These are phyloP conservation scores for Mamestra configurata DNA, from an alignment of 1,140 invertebrate species.

Conservation along the genomic window DNA sequence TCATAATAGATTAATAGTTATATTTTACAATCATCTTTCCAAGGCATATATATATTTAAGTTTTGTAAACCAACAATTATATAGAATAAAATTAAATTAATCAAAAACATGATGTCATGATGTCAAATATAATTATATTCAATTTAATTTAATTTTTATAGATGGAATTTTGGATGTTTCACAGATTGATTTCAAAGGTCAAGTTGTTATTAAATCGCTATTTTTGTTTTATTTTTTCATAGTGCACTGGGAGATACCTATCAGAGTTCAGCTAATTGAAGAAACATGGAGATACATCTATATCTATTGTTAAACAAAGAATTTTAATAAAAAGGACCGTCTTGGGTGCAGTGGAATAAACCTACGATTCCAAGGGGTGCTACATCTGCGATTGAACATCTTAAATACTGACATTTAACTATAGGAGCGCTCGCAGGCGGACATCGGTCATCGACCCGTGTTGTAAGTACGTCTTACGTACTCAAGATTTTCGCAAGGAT, in stretches of 20 bases:
- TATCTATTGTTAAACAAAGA: background rate
- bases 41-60: no score
- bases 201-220: background rate
- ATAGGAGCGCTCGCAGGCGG: background rate
- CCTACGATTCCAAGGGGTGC: background rate
- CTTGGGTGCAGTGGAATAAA: slow-evolving; percentile 3
- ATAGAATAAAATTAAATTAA: no score
- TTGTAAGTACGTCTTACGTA: background rate
- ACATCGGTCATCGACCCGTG: background rate
- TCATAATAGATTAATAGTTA: no score
- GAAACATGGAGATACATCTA: background rate
- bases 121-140: no score
- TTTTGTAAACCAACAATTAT: no score
- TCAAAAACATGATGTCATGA: no score
- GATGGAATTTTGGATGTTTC: no score
- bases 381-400: slow-evolving; percentile 10
- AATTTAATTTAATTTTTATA: no score
- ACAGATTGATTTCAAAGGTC: background rate
- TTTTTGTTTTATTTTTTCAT: background rate
- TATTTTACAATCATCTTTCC: no score
- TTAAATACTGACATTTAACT: slow-evolving; percentile 16
- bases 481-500: no score
- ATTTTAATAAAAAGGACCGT: background rate
- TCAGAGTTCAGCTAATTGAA: background rate
- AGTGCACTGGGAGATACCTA: slow-evolving; percentile 31